Conservation (phyloP, 2,888 invertebrate species). For the Bellardia bayeri region DNA sequence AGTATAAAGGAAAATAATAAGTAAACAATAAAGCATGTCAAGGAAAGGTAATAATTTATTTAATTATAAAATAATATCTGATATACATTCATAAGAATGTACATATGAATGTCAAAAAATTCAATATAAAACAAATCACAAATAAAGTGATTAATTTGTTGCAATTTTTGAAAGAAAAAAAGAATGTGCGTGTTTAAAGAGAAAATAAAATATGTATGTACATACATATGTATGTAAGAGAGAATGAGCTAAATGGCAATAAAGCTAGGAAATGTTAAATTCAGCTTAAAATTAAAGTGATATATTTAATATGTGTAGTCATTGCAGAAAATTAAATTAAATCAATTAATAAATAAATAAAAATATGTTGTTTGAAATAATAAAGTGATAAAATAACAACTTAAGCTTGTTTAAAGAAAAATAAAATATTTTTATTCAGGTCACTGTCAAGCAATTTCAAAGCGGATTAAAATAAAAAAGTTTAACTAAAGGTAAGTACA, state of each 20-base stretch:
- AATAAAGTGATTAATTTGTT: too few species aligned
- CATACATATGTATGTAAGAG: neutral
- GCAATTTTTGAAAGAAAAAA: too few species aligned
- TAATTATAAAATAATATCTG: too few species aligned
- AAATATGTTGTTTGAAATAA: neutral
- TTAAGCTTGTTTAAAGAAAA: neutral
- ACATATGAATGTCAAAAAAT: too few species aligned
- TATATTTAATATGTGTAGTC: neutral
- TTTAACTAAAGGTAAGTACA: neutral
- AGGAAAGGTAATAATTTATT: too few species aligned
- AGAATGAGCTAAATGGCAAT: neutral
- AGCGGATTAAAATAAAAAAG: neutral
- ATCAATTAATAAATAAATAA: neutral
- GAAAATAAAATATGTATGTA: neutral
- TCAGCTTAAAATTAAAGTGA: neutral
- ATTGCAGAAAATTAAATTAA: conserved; percentile 32
- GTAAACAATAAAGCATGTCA: too few species aligned
- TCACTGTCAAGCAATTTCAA: neutral
- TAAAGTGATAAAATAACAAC: neutral
- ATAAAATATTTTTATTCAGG: neutral
- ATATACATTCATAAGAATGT: too few species aligned
- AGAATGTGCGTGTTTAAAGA: too few species aligned
- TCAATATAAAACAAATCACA: too few species aligned
- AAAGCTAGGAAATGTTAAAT: neutral
- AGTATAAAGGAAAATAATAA: too few species aligned